Conservation (phyloP, 2,797 vertebrate genomes). For the Zalophus californianus region DNA sequence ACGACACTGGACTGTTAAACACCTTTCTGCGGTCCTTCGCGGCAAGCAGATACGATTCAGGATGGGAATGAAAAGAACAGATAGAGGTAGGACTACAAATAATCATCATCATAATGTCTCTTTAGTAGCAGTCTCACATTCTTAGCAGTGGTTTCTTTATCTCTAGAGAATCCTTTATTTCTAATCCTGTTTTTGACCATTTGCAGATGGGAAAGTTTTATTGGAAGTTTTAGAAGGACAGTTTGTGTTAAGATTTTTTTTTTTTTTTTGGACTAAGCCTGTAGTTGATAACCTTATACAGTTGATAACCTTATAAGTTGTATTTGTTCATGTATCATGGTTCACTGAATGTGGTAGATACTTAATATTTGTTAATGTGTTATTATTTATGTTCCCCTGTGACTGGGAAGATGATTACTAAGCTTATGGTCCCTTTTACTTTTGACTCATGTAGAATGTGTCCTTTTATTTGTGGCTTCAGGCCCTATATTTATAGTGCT, state of each 20-base stretch:
- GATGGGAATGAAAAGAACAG: conserved; percentile 89
- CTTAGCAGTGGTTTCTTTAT: neutral
- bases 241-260: conserved; percentile 11
- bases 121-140: neutral
- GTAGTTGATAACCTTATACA: neutral
- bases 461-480: neutral
- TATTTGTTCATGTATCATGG: neutral
- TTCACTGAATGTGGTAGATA: neutral
- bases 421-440: neutral
- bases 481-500: conserved; percentile 38
- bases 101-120: neutral
- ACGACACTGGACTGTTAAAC: conserved; percentile 90
- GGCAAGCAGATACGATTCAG: conserved; percentile 92
- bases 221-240: neutral
- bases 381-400: neutral
- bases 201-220: conserved; percentile 55
- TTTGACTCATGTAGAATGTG: neutral
- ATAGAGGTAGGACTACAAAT: conserved; percentile 88
- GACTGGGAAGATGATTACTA: neutral
- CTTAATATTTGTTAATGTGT: neutral
- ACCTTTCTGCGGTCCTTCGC: conserved; percentile 89
- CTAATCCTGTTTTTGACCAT: neutral
- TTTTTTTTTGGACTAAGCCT: neutral
- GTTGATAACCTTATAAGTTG: neutral
- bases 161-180: neutral